Conservation (phyloP, 2,888 invertebrate species). For the Dorcus hopei region DNA sequence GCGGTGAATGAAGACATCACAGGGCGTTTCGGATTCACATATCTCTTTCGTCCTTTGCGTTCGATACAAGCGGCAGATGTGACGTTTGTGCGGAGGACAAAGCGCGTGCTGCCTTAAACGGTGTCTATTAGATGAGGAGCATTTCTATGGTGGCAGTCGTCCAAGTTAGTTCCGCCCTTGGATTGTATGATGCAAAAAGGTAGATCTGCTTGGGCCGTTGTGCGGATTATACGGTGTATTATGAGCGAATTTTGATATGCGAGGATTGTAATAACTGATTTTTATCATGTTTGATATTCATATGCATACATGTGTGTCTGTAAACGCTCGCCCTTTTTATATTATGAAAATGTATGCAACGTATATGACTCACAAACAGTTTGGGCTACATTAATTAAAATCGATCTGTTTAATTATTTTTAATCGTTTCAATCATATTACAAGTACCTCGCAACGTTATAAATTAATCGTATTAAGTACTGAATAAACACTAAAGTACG, state of each 20-base stretch:
- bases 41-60: neutral
- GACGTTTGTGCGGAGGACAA: constrained; percentile 9
- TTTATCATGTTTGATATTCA: constrained; percentile 7
- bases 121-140: constrained; percentile 22
- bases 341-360: neutral
- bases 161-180: neutral
- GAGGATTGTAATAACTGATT: constrained; percentile 4
- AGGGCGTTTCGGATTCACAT: too few relatives aligned
- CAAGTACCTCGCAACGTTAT: too few relatives aligned
- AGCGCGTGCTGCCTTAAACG: constrained; percentile 28
- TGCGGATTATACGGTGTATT: constrained; percentile 5
- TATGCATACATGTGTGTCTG: neutral
- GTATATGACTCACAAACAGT: neutral
- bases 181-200: neutral
- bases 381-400: neutral
- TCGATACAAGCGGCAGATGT: constrained; percentile 6
- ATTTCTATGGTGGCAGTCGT: constrained; percentile 20
- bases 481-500: too few relatives aligned
- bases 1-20: constrained; percentile 1
- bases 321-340: neutral
- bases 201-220: neutral
- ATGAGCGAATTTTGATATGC: constrained; percentile 6
- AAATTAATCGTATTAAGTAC: too few relatives aligned
- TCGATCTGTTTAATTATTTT: too few relatives aligned
- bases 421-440: too few relatives aligned